Evolutionary conservation across 2,888 invertebrate species (phyloP).

Genomic region (Patella caerulea): DNA sequence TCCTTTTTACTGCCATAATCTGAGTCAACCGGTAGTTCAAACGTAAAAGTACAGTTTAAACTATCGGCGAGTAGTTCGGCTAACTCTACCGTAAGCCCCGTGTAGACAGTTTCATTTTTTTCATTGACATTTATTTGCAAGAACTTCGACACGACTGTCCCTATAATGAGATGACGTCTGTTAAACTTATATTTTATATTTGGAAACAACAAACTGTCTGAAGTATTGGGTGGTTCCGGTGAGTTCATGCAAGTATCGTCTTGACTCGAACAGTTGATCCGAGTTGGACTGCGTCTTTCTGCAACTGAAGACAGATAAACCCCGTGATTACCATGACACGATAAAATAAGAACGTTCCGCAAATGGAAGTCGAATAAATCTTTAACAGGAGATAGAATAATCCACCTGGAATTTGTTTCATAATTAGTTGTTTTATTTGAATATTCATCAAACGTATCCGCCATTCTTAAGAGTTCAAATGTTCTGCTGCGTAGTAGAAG

Average conservation of each 20-base stretch:
- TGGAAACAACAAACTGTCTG: not conserved
- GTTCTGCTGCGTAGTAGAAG: not conserved
- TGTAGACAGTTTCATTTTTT: not conserved
- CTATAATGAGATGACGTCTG: not conserved
- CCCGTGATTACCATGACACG: too few relatives aligned
- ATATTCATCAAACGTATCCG: not conserved
- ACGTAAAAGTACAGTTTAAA: not conserved
- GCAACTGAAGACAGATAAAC: too few relatives aligned
- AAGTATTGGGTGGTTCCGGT: not conserved
- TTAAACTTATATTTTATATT: slow-evolving; percentile 1
- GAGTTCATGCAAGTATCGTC: too few relatives aligned
- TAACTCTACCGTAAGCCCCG: not conserved
- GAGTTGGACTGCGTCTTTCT: too few relatives aligned
- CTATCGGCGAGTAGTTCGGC: not conserved
- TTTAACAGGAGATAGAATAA: not conserved
- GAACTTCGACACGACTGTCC: not conserved
- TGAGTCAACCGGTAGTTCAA: not conserved
- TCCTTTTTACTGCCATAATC: not conserved
- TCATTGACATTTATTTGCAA: not conserved
- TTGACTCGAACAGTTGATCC: too few relatives aligned
- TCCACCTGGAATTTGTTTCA: not conserved
- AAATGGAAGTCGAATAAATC: too few relatives aligned
- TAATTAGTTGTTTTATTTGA: not conserved
- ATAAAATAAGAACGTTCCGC: too few relatives aligned
- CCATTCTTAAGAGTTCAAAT: not conserved